These are phyloP conservation scores for Chydorus sphaericus DNA, from an alignment of 2,888 invertebrate genomes.

Conservation along the genomic window DNA sequence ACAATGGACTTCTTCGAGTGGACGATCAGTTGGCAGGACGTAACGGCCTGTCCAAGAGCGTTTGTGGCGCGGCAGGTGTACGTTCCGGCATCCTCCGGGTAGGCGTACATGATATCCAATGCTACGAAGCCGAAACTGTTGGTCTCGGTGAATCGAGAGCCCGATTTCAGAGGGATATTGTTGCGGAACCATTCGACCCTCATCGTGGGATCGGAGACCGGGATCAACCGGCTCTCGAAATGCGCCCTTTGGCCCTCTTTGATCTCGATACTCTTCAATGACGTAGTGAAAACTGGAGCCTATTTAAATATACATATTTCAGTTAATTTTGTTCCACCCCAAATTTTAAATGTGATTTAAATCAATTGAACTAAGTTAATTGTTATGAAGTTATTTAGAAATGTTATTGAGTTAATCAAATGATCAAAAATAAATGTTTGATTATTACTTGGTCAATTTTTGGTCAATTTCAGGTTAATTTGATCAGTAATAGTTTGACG, in stretches of 20 bases:
- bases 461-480: too few species aligned
- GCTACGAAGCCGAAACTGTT: slow-evolving; percentile 97
- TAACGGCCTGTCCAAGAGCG: slow-evolving; percentile 79
- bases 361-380: too few species aligned
- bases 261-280: slow-evolving; percentile 77
- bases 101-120: slow-evolving; percentile 84
- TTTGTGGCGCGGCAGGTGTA: slow-evolving; percentile 90
- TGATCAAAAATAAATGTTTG: too few species aligned
- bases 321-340: too few species aligned
- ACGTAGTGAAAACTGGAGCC: slow-evolving; percentile 83
- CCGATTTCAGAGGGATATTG: slow-evolving; percentile 73
- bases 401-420: too few species aligned
- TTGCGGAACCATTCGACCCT: slow-evolving; percentile 94
- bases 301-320: too few species aligned
- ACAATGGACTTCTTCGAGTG: slow-evolving; percentile 72
- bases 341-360: too few species aligned
- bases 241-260: slow-evolving; percentile 90
- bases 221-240: slow-evolving; percentile 84
- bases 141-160: slow-evolving; percentile 87
- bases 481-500: too few species aligned
- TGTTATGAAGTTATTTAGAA: too few species aligned
- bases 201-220: slow-evolving; percentile 83
- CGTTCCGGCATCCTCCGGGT: slow-evolving; percentile 90
- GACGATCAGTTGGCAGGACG: slow-evolving; percentile 70
- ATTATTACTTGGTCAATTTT: too few species aligned